Conservation (phyloP, 30 jellyfish, hydroid and myxozoan genomes). For the Turritopsis dohrnii region DNA sequence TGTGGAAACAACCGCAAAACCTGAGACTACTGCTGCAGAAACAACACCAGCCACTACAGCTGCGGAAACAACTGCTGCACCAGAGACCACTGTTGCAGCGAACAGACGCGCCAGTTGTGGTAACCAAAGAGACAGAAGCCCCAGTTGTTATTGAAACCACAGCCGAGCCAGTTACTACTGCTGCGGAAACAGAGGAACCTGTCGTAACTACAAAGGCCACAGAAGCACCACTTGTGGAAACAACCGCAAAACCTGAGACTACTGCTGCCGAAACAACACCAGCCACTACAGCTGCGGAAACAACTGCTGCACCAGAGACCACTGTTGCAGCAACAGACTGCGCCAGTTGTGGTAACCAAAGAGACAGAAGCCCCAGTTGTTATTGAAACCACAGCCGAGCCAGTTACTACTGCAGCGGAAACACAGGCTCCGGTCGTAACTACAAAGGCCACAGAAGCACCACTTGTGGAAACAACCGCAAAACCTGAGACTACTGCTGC, state of each 20-base stretch:
- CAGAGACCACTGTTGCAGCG: slow-evolving; percentile 35
- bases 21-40: neutral
- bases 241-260: slow-evolving; percentile 26
- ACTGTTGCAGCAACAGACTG: slow-evolving; percentile 20
- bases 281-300: slow-evolving; percentile 32
- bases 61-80: slow-evolving; percentile 41
- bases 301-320: slow-evolving; percentile 31
- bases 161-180: slow-evolving; percentile 32
- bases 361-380: slow-evolving; percentile 25
- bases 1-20: slow-evolving; percentile 16
- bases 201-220: too few species aligned
- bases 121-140: slow-evolving; percentile 2
- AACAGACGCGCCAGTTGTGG: slow-evolving; percentile 10
- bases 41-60: slow-evolving; percentile 11
- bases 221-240: slow-evolving; percentile 22
- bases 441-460: neutral
- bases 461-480: slow-evolving; percentile 34
- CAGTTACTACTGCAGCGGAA: slow-evolving; percentile 21
- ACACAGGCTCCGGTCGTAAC: slow-evolving; percentile 29
- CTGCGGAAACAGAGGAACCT: slow-evolving; percentile 28
- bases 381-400: neutral
- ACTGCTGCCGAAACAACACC: too few species aligned
- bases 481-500: slow-evolving; percentile 42
- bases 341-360: slow-evolving; percentile 23
- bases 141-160: slow-evolving; percentile 21